These are phyloP conservation scores for Hypercompe scribonia DNA, from an alignment of 2,888 invertebrate species.

Conservation along the genomic window DNA sequence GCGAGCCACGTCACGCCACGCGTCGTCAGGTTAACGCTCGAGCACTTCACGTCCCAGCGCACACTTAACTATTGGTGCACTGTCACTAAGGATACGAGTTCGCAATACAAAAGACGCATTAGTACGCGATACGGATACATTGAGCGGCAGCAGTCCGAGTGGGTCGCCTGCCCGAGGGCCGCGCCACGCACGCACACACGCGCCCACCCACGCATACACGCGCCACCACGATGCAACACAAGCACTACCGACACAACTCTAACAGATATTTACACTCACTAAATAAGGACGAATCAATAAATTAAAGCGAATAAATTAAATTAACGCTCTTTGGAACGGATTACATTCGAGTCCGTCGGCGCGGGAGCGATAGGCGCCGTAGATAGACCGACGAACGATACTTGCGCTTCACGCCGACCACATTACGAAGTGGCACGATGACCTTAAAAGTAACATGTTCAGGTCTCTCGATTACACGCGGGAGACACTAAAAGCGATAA, in stretches of 20 bases:
- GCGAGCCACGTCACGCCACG: neutral
- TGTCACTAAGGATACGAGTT: slow-evolving; percentile 64
- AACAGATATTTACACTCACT: slow-evolving; percentile 57
- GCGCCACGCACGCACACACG: slow-evolving; percentile 32
- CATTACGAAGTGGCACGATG: neutral
- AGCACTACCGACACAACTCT: slow-evolving; percentile 45
- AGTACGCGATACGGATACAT: slow-evolving; percentile 51
- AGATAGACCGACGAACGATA: slow-evolving; percentile 20
- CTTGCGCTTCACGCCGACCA: neutral
- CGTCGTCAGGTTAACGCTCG: slow-evolving; percentile 20
- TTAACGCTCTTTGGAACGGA: slow-evolving; percentile 80
- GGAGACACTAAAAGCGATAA: neutral
- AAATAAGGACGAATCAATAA: slow-evolving; percentile 66
- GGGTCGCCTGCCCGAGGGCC: slow-evolving; percentile 72
- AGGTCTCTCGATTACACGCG: slow-evolving; percentile 1
- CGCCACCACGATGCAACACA: slow-evolving; percentile 55
- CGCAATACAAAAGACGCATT: slow-evolving; percentile 62
- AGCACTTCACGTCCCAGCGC: slow-evolving; percentile 45
- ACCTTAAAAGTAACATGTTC: neutral
- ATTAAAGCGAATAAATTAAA: slow-evolving; percentile 79
- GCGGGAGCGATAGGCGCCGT: slow-evolving; percentile 22
- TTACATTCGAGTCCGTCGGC: slow-evolving; percentile 66
- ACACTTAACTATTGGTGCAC: slow-evolving; percentile 73
- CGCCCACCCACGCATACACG: slow-evolving; percentile 39
- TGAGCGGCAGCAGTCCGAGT: slow-evolving; percentile 55